Conservation (phyloP, 2,113 vertebrate species). For the Antigone vipio region DNA sequence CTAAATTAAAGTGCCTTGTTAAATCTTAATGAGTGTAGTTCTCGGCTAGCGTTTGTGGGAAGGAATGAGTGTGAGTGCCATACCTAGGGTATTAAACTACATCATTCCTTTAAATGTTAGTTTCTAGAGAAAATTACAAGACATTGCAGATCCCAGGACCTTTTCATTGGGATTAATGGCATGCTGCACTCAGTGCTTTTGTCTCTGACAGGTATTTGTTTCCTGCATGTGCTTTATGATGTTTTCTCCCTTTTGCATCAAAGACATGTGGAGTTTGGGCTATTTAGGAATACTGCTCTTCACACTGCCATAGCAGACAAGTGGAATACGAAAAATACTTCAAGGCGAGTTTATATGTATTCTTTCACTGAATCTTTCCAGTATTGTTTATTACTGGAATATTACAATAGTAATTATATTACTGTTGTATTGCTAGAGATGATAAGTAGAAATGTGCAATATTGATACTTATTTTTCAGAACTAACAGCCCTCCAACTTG, state of each 20-base stretch:
- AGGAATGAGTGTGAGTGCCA: not conserved
- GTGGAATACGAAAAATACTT: not conserved
- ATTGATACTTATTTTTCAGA: not conserved
- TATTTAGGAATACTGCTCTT: not conserved
- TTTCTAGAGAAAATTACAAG: slow-evolving; percentile 17
- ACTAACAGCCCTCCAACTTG: not conserved
- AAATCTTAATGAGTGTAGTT: not conserved
- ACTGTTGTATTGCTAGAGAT: not conserved
- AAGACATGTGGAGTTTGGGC: not conserved
- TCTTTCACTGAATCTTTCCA: not conserved
- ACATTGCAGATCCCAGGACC: not conserved
- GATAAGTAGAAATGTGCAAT: not conserved
- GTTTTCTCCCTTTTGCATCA: not conserved
- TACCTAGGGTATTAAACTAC: not conserved
- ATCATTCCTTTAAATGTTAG: not conserved
- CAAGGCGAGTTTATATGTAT: not conserved
- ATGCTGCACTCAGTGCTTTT: not conserved
- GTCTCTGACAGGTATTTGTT: slow-evolving; percentile 7
- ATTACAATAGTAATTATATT: not conserved
- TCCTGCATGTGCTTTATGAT: not conserved
- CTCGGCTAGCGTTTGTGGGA: not conserved
- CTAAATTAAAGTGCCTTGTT: not conserved
- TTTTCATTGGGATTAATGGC: slow-evolving; percentile 5
- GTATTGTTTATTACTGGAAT: not conserved
- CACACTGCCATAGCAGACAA: not conserved